A percentile compares a stretch with the other conserved stretches of the same genome.
These are phyloP conservation scores for Mesoligia furuncula DNA, from an alignment of 2,888 invertebrate genomes.

Conservation along the genomic window DNA sequence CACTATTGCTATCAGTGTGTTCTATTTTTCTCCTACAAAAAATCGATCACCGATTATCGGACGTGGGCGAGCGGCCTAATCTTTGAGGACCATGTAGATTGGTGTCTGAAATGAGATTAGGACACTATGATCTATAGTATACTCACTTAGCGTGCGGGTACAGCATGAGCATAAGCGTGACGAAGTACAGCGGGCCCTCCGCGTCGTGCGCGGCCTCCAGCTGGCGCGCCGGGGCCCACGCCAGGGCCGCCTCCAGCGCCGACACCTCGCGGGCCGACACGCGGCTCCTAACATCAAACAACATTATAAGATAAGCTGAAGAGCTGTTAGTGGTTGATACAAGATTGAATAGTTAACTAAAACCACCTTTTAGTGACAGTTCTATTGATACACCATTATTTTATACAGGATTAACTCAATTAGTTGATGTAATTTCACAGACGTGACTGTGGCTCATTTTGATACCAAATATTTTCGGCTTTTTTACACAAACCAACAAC, in stretches of 20 bases:
- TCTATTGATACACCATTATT: neutral
- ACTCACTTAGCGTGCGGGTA: conserved; percentile 92
- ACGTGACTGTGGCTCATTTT: neutral
- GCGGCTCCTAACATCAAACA: conserved; percentile 87
- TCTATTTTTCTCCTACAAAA: too few relatives aligned
- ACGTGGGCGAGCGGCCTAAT: too few relatives aligned
- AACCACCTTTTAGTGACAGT: neutral
- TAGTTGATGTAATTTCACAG: neutral
- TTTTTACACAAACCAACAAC: neutral
- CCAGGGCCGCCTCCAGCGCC: conserved; percentile 93
- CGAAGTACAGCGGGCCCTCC: conserved; percentile 97
- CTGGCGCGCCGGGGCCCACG: conserved; percentile 91
- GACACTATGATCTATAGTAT: too few relatives aligned
- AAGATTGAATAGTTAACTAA: neutral
- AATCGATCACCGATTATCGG: too few relatives aligned
- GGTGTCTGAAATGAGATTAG: too few relatives aligned
- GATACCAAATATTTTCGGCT: neutral
- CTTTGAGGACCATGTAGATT: too few relatives aligned
- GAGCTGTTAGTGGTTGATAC: neutral
- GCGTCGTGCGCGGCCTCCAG: conserved; percentile 96
- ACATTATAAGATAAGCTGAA: neutral
- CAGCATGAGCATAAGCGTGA: conserved; percentile 94
- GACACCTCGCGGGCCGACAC: conserved; percentile 95
- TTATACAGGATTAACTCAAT: neutral
- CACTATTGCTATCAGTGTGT: too few relatives aligned